Conservation (phyloP, 2,888 invertebrate genomes). For the Podotricha telesiphe region DNA sequence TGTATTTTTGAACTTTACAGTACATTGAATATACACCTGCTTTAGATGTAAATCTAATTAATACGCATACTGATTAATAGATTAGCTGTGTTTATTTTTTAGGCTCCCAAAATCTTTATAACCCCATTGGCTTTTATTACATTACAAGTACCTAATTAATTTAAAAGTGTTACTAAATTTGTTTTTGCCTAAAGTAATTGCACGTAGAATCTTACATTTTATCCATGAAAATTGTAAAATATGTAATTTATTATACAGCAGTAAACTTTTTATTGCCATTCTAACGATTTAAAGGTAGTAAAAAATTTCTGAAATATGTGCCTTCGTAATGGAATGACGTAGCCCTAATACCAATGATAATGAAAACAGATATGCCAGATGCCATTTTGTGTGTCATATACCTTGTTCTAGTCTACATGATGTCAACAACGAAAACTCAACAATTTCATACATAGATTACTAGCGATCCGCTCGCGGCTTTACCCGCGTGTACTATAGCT, state of each 20-base stretch:
- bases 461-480: no score
- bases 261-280: constrained; percentile 40
- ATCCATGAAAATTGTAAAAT: constrained; percentile 41
- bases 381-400: constrained; percentile 7
- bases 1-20: background rate
- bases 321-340: constrained; percentile 18
- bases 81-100: background rate
- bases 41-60: background rate
- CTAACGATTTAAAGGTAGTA: constrained; percentile 34
- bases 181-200: constrained; percentile 34
- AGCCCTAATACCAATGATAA: constrained; percentile 1
- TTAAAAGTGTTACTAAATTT: constrained; percentile 32
- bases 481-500: no score
- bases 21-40: background rate
- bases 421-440: background rate
- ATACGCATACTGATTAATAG: background rate
- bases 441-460: no score
- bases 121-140: background rate
- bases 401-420: constrained; percentile 1
- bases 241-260: constrained; percentile 39
- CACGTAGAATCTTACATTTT: constrained; percentile 30
- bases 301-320: constrained; percentile 34
- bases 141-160: constrained; percentile 15
- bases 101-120: constrained; percentile 6
- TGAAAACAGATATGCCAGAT: constrained; percentile 20